Evolutionary conservation across 53 echinoderm and acorn worm species (phyloP).

Genomic region (Astropecten irregularis): DNA sequence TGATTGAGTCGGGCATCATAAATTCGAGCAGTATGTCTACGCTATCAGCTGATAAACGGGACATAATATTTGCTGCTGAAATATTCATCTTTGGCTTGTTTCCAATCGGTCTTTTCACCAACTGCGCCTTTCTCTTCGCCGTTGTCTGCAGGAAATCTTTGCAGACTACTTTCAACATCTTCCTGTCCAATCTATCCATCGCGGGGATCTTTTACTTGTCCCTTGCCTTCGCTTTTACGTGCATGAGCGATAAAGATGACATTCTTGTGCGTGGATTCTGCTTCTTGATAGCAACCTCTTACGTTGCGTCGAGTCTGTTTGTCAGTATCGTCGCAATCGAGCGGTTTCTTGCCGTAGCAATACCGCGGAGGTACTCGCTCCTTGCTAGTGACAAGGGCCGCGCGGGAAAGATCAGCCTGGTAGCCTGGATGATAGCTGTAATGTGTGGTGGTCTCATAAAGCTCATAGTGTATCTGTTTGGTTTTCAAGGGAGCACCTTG

Average conservation of each 20-base stretch:
- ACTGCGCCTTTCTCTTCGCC: conserved; percentile 1
- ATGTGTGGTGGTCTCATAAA: neutral
- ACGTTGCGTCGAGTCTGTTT: conserved; percentile 30
- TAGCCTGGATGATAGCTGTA: neutral
- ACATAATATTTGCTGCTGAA: too few species aligned
- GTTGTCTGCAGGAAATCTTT: neutral
- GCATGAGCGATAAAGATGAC: neutral
- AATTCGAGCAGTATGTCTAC: too few species aligned
- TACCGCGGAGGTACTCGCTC: neutral
- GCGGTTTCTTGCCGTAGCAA: conserved; percentile 8
- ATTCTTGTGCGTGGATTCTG: neutral
- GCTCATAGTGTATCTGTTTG: neutral
- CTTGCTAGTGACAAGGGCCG: neutral
- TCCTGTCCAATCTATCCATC: conserved; percentile 10
- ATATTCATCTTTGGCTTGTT: conserved; percentile 22
- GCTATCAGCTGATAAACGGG: too few species aligned
- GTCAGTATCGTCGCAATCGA: conserved; percentile 16
- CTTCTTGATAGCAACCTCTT: conserved; percentile 2
- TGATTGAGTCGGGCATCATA: too few species aligned
- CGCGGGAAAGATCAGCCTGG: neutral
- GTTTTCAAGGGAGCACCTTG: neutral
- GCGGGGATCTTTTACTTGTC: neutral
- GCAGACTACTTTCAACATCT: conserved; percentile 33
- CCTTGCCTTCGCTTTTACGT: neutral
- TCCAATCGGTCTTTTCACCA: conserved; percentile 31